Evolutionary conservation across 1,140 invertebrate species (phyloP), one percentile per base, ranked within the genome.

Genomic region (Monomorium pharaonis): DNA sequence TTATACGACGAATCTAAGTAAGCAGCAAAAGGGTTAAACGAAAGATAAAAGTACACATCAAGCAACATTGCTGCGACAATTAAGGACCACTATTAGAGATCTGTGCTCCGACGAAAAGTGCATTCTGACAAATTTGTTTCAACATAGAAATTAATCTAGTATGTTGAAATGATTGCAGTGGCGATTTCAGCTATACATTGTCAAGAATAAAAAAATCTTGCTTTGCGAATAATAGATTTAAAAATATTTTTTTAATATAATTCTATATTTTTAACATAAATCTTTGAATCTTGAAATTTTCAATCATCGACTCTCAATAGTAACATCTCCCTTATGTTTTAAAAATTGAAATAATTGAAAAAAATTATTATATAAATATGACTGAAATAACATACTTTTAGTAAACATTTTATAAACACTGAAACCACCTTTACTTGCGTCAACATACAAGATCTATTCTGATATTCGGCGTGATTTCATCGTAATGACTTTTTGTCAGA

Each of bases 21-120:
- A 89, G 89, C 85, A 88, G 84, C 87, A 87, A 88, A 86, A 87
- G 78, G 42, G 86, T 89, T 87, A 72, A 90, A 87, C 74, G 78
- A 80, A 87, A 84, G 49, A 56, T 33, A 80, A 86, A 80, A 33
- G 77, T 86, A 67, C 81, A 89, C 88, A 89, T 81, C 63, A 89
- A 89, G 87, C 87, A 89, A 84, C 84, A 89, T 42, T 63, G 76
- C 83, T 54, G 47, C 47, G 69, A 83, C 33, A 84, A 51, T 88
- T 81, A 86, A 85, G 51, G 78, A 4, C 14, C 24, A 44, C 49
- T 81, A 58, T 81, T 18, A 54, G 44, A 56, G 65, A 54, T 42
- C 65, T 12, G 3, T 81, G 65, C 44, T 70, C 51, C 12, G 24
- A 81, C 51, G 33, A 70, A 30, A 56, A 58, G 12, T 16, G 24